Percentiles rank a stretch among this genome's conserved stretches.
Conservation (phyloP, 2,113 vertebrate genomes). For the Opisthocomus hoazin region DNA sequence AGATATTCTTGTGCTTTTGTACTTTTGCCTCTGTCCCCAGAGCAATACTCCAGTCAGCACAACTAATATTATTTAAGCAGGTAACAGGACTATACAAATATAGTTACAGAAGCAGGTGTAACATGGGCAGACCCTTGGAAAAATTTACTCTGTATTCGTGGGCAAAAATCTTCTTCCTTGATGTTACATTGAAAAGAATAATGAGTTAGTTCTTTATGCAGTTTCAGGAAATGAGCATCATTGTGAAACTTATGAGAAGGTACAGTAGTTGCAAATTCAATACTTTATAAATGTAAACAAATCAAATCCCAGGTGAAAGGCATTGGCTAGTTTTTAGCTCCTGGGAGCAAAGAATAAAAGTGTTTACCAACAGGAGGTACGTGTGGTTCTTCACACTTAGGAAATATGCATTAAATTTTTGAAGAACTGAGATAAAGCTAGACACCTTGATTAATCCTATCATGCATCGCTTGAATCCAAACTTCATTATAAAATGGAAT, state of each 20-base stretch:
- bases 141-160: background rate
- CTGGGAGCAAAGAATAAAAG: background rate
- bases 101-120: background rate
- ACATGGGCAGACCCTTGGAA: background rate
- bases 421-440: background rate
- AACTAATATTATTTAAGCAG: background rate
- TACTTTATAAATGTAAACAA: background rate
- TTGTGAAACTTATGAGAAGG: background rate
- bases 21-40: background rate
- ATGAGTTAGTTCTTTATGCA: background rate
- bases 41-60: background rate
- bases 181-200: background rate
- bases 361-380: background rate
- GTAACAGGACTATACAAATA: background rate
- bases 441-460: background rate
- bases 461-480: background rate
- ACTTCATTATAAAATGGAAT: background rate
- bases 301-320: background rate
- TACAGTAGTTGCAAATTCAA: background rate
- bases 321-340: background rate
- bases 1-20: background rate
- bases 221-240: background rate
- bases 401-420: background rate
- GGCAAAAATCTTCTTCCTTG: background rate
- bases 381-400: background rate